Base-by-base conservation (phyloP, 1,140 invertebrate species). In the Psix sp. region DNA sequence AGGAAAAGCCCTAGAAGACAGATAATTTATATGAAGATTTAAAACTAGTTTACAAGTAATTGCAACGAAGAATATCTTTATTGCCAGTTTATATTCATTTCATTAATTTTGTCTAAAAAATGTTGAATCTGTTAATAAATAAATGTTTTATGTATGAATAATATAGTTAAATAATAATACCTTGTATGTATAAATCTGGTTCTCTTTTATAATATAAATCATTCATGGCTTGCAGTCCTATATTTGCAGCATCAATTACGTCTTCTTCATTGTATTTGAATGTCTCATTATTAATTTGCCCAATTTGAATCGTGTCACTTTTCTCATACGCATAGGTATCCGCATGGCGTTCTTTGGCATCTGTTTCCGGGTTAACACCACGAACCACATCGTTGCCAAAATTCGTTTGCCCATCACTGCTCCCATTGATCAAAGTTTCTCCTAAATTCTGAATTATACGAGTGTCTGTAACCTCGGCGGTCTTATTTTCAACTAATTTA, bases 101-200 rank as follows among this genome's bases (percentile, higher is more conserved):
- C n/a, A n/a, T 5, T 36, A 36, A 36, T 5, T 16, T 40, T n/a
- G n/a, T n/a, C n/a, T n/a, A n/a, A n/a, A n/a, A 9, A 21, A 20
- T 20, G 40, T 20, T 18, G 11, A 43, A 18, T 43, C 21, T 46
- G 4, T 33, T 49, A 10, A 45, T 43, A 31, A 21, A 42, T 49
- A 16, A 17, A 45, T 11, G 57, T 89, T 24, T 24, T 24, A 5
- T 24, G 21, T 24, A n/a, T n/a, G n/a, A n/a, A n/a, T n/a, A n/a
- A n/a, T n/a, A n/a, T n/a, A n/a, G n/a, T n/a, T n/a, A n/a, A n/a
- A n/a, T n/a, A n/a, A n/a, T n/a, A n/a, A 1, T 76, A 93, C 92
- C 92, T 89, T 91, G 89, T 43, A 90, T 88, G 81, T 92, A 93
- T 3, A 93, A 86, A 67, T 90, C 88, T 1, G 92, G 92, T 79